Evolutionary conservation across 2,797 vertebrate species (phyloP).

Genomic region (Ptychadena robeensis): DNA sequence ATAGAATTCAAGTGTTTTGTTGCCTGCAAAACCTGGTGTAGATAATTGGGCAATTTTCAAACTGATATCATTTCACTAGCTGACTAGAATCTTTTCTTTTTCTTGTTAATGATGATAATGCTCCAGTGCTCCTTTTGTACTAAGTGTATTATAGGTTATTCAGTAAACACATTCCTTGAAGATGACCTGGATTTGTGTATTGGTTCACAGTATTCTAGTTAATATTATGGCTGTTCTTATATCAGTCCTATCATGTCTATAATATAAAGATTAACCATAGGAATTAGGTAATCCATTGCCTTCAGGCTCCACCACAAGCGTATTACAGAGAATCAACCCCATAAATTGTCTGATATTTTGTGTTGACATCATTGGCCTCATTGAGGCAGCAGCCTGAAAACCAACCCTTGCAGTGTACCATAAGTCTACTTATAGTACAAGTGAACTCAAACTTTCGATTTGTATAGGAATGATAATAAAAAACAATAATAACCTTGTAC

Average conservation of each 20-base stretch:
- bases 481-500: too few species aligned
- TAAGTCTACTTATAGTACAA: too few species aligned
- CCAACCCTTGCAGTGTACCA: too few species aligned
- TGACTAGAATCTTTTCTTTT: slow-evolving; percentile 42
- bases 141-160: slow-evolving; percentile 29
- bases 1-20: slow-evolving; percentile 38
- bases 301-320: neutral
- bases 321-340: neutral
- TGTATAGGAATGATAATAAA: too few species aligned
- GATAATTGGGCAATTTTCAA: slow-evolving; percentile 53
- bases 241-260: neutral
- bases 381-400: too few species aligned
- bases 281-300: neutral
- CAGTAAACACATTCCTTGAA: slow-evolving; percentile 26
- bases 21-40: slow-evolving; percentile 35
- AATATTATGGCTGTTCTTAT: slow-evolving; percentile 3
- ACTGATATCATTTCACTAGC: slow-evolving; percentile 48
- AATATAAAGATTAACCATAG: neutral
- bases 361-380: neutral
- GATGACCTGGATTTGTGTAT: slow-evolving; percentile 23
- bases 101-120: slow-evolving; percentile 50
- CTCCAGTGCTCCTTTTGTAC: slow-evolving; percentile 44
- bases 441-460: too few species aligned
- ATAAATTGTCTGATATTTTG: slow-evolving; percentile 6
- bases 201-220: slow-evolving; percentile 18